These are phyloP conservation scores for Eutolmus rufibarbis DNA, from an alignment of 2,888 invertebrate genomes.

Conservation along the genomic window DNA sequence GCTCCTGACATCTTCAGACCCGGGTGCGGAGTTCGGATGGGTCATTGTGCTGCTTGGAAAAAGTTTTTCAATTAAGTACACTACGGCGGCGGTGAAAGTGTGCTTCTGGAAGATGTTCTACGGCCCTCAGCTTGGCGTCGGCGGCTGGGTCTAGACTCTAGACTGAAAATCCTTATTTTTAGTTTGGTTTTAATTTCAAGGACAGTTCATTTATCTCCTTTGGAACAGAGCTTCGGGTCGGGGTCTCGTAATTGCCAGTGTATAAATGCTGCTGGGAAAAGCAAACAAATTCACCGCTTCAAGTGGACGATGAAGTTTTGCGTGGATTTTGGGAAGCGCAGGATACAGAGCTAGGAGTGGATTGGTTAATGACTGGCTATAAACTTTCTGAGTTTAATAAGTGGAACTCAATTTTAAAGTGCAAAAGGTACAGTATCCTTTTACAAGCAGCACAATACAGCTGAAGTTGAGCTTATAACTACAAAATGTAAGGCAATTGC, in stretches of 20 bases:
- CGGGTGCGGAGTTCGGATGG: background rate
- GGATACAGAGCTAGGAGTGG: background rate
- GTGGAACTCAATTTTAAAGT: background rate
- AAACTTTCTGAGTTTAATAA: background rate
- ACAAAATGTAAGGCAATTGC: too few species aligned
- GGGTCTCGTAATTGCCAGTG: background rate
- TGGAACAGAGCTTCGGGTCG: background rate
- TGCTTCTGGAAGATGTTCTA: background rate
- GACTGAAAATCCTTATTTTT: constrained; percentile 14
- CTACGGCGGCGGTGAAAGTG: constrained; percentile 17
- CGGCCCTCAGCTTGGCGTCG: too few species aligned
- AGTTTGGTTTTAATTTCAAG: constrained; percentile 33
- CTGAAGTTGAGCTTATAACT: too few species aligned
- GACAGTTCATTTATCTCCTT: constrained; percentile 29
- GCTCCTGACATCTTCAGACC: too few species aligned
- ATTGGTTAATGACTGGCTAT: background rate
- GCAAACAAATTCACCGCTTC: background rate
- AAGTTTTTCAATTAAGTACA: constrained; percentile 24
- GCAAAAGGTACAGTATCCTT: background rate
- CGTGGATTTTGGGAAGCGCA: background rate
- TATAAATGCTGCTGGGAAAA: background rate
- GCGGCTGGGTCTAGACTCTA: constrained; percentile 9
- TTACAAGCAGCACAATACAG: too few species aligned
- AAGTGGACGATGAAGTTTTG: background rate
- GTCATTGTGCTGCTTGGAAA: constrained; percentile 4